Conservation (phyloP, 2,797 vertebrate species). For the Hyperoplus lanceolatus region DNA sequence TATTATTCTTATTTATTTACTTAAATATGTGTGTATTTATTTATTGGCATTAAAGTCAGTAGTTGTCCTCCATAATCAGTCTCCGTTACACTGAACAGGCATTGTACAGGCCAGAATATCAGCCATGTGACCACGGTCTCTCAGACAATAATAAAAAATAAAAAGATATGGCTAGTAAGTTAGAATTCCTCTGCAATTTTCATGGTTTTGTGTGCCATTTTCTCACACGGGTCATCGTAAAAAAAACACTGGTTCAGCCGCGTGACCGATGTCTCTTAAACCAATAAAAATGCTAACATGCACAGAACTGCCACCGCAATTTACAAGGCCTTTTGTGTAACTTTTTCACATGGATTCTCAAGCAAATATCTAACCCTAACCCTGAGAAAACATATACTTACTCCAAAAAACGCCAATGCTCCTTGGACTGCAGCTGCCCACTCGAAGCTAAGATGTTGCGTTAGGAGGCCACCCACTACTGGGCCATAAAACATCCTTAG, state of each 20-base stretch:
- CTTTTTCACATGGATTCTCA: too few relatives aligned
- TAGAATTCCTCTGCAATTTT: not conserved
- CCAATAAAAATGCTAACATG: too few relatives aligned
- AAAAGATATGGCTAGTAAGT: not conserved
- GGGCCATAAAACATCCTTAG: slow-evolving; percentile 87
- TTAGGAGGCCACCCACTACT: slow-evolving; percentile 81
- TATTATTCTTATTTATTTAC: too few relatives aligned
- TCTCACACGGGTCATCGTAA: not conserved
- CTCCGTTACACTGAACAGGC: not conserved
- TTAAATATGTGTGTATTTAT: too few relatives aligned
- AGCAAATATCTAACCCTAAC: too few relatives aligned
- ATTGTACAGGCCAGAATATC: not conserved
- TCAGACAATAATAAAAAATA: not conserved
- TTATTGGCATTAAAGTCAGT: too few relatives aligned
- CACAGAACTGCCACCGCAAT: too few relatives aligned
- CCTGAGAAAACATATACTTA: slow-evolving; percentile 63
- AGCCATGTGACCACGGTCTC: not conserved
- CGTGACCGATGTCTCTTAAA: too few relatives aligned
- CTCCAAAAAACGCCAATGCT: slow-evolving; percentile 73
- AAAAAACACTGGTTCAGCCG: too few relatives aligned
- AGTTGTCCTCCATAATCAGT: too few relatives aligned
- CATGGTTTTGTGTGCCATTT: not conserved
- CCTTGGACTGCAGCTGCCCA: slow-evolving; percentile 84
- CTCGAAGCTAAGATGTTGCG: slow-evolving; percentile 82
- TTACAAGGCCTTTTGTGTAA: too few relatives aligned